Conservation (phyloP, 37 sponge, comb jelly and placozoan species). For the Haliclona indistincta region DNA sequence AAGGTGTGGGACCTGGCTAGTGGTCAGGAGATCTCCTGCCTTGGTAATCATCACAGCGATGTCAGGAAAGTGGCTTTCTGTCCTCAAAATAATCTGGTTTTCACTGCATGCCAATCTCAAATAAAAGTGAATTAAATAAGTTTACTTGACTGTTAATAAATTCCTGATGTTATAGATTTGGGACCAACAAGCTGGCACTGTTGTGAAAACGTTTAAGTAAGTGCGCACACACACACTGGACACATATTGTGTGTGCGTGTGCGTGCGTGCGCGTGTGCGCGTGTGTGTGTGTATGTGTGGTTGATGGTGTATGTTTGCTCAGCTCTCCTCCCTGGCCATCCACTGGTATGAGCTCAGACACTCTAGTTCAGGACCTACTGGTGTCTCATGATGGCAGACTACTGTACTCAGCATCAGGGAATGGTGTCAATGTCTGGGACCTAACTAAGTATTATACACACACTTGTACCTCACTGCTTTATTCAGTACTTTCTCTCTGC, state of each 20-base stretch:
- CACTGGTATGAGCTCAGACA: too few relatives aligned
- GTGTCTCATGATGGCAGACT: conserved; percentile 28
- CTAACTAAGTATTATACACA: conserved; percentile 67
- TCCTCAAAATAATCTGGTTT: conserved; percentile 35
- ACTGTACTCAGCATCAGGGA: conserved; percentile 70
- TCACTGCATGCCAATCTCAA: conserved; percentile 78
- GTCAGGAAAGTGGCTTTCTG: conserved; percentile 68
- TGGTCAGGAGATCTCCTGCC: conserved; percentile 32
- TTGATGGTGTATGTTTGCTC: too few relatives aligned
- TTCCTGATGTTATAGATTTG: too few relatives aligned
- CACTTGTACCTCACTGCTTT: neutral
- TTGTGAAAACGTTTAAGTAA: too few relatives aligned
- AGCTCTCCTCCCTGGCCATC: too few relatives aligned
- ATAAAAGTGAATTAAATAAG: conserved; percentile 74
- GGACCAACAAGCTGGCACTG: too few relatives aligned
- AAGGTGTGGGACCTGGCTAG: conserved; percentile 76
- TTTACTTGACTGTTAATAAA: too few relatives aligned
- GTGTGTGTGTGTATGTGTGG: too few relatives aligned
- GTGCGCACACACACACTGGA: too few relatives aligned
- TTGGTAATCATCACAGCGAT: conserved; percentile 74
- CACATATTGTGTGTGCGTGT: too few relatives aligned
- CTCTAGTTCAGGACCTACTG: conserved; percentile 70
- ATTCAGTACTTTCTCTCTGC: neutral
- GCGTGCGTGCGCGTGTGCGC: too few relatives aligned
- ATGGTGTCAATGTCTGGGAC: conserved; percentile 74